Base-by-base conservation (phyloP, 2,797 vertebrate species). In the Brachymystax lenok region DNA sequence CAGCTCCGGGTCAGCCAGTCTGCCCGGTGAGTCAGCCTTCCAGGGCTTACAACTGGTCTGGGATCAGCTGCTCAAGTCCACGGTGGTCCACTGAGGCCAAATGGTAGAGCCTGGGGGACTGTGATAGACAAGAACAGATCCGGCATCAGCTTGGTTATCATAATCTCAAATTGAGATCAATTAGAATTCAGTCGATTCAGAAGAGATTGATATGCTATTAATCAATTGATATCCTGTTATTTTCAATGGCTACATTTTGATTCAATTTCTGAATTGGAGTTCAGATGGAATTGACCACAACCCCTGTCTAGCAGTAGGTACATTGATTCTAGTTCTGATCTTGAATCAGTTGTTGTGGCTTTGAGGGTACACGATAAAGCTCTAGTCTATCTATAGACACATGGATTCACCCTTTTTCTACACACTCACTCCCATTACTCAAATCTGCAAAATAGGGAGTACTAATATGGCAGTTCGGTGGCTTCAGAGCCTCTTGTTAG, bases 1-100 rank as follows among this genome's bases (percentile, higher is more conserved):
- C 88, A 98, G 98, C 82, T 98, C 97, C 21, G 95, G 98, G 82
- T 98, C 97, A 24, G 95, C 95, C 77, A 99, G 98, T 92, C 96
- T 98, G 83, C 97, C 96, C 83, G 98, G 98, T 99, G 83, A 86
- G 89, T 83, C 73, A 21, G 6, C 21, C 64, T 17, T 61, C n/a
- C n/a, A 3, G n/a, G 10, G 59, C 21, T 61, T 46, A 40, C 40
- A 40, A 40, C 56, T 61, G 56, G n/a, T 61, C 56, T 61, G 56
- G 21, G 5, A n/a, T 40, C 8, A 40, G 40, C 40, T 40, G 40
- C 40, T 40, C 40, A 40, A 10, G 40, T 40, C 40, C 40, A 40
- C 40, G 40, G 40, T 16, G 56, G 19, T 21, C 56, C 56, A 8
- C 56, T 17, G 14, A 6, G 7, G 56, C n/a, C 7, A 24, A 61